Evolutionary conservation across 2,888 invertebrate genomes (phyloP).

Genomic region (Oscheius sp.): DNA sequence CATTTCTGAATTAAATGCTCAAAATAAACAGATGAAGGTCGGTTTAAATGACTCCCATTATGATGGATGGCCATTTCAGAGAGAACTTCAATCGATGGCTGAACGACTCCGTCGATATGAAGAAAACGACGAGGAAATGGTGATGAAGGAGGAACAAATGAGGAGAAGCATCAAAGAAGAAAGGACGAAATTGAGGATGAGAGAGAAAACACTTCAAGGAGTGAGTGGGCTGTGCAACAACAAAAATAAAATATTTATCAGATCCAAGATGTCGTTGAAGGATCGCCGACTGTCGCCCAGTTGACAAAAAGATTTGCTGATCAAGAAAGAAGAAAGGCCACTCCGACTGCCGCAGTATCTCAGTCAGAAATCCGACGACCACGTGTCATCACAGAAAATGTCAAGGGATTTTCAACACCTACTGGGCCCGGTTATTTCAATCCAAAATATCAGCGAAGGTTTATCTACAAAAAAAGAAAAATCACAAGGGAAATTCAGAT

Average conservation of each 20-base stretch:
- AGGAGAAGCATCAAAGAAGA: slow-evolving; percentile 29
- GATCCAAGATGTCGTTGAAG: slow-evolving; percentile 23
- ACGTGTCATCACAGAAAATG: not conserved
- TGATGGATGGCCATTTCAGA: slow-evolving; percentile 28
- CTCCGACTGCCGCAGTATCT: not conserved
- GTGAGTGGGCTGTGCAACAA: not conserved
- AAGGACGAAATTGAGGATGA: slow-evolving; percentile 15
- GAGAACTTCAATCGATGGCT: slow-evolving; percentile 56
- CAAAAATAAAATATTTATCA: not conserved
- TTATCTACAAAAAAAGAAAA: not conserved
- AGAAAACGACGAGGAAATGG: slow-evolving; percentile 50
- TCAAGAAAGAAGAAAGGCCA: not conserved
- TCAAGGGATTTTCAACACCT: not conserved
- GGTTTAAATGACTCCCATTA: not conserved
- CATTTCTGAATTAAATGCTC: slow-evolving; percentile 20
- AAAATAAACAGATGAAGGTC: slow-evolving; percentile 43
- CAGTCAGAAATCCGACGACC: not conserved
- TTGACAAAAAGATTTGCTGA: slow-evolving; percentile 17
- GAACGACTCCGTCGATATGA: slow-evolving; percentile 55
- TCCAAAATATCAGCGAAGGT: slow-evolving; percentile 46
- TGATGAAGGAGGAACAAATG: slow-evolving; percentile 24
- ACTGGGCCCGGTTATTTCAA: slow-evolving; percentile 47
- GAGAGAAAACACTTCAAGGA: slow-evolving; percentile 22
- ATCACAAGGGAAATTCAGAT: slow-evolving; percentile 26
- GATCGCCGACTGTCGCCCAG: slow-evolving; percentile 28